These are phyloP conservation scores for Pseudococcus viburni DNA, from an alignment of 2,888 invertebrate species.

Conservation along the genomic window DNA sequence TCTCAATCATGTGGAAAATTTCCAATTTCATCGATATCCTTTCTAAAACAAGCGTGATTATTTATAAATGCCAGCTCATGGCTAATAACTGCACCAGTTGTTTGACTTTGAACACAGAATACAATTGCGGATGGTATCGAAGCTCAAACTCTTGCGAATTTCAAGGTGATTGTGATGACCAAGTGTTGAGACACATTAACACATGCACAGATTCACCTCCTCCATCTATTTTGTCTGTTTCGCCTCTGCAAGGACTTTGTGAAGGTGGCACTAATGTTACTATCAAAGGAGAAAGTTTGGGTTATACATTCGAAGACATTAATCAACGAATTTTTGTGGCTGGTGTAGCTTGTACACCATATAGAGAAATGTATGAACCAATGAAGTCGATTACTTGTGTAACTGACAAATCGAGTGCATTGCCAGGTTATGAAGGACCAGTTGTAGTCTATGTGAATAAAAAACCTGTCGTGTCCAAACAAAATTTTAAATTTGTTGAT, in stretches of 20 bases:
- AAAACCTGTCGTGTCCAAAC: constrained; percentile 79
- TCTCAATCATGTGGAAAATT: constrained; percentile 94
- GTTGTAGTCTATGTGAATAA: not conserved
- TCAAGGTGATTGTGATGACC: constrained; percentile 81
- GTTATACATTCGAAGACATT: constrained; percentile 92
- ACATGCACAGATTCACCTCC: constrained; percentile 84
- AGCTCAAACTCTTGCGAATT: constrained; percentile 93
- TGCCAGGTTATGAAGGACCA: not conserved
- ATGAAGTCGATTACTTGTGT: constrained; percentile 92
- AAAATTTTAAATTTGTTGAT: constrained; percentile 89
- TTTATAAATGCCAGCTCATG: constrained; percentile 93
- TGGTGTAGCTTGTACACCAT: constrained; percentile 92
- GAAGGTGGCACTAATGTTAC: constrained; percentile 97
- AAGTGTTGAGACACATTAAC: constrained; percentile 72
- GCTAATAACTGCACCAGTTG: constrained; percentile 98
- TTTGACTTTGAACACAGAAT: constrained; percentile 82
- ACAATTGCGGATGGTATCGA: constrained; percentile 97
- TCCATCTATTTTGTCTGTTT: constrained; percentile 89
- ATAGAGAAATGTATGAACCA: constrained; percentile 84
- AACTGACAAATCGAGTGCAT: constrained; percentile 78
- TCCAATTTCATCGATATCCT: constrained; percentile 96
- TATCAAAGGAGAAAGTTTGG: constrained; percentile 94
- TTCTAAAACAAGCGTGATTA: constrained; percentile 90
- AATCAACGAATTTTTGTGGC: constrained; percentile 89
- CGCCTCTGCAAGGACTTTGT: constrained; percentile 92